These are phyloP conservation scores for Temnothorax longispinosus DNA, from an alignment of 1,140 invertebrate species.

Conservation along the genomic window DNA sequence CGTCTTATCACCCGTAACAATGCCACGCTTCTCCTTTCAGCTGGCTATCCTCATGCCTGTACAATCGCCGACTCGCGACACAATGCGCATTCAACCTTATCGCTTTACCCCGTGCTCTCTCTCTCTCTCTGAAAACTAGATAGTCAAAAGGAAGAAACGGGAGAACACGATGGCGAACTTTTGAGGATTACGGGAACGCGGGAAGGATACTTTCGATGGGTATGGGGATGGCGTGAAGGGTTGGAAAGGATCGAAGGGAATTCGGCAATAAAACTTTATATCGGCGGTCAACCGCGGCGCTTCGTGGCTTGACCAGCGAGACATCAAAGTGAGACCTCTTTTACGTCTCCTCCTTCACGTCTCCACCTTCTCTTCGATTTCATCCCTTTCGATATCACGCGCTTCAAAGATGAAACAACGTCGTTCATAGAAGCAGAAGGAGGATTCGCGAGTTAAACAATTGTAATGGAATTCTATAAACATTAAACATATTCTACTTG, in stretches of 20 bases:
- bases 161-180: constrained; percentile 8
- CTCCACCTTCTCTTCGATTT: neutral
- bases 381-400: neutral
- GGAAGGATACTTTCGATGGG: neutral
- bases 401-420: neutral
- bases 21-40: constrained; percentile 55
- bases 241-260: constrained; percentile 46
- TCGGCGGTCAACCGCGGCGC: constrained; percentile 27
- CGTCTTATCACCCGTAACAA: constrained; percentile 61
- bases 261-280: constrained; percentile 68
- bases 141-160: constrained; percentile 21
- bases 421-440: neutral
- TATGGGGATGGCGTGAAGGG: neutral
- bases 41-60: constrained; percentile 25
- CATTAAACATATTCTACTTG: neutral
- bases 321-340: constrained; percentile 23
- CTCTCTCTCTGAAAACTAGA: constrained; percentile 7
- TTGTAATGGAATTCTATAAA: neutral
- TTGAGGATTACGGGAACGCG: neutral
- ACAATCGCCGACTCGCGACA: constrained; percentile 44
- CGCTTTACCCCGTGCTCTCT: constrained; percentile 7
- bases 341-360: neutral
- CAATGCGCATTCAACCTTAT: constrained; percentile 61
- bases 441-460: neutral
- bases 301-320: constrained; percentile 35